Conservation (phyloP, 1,140 invertebrate genomes). For the Ectropis grisescens region DNA sequence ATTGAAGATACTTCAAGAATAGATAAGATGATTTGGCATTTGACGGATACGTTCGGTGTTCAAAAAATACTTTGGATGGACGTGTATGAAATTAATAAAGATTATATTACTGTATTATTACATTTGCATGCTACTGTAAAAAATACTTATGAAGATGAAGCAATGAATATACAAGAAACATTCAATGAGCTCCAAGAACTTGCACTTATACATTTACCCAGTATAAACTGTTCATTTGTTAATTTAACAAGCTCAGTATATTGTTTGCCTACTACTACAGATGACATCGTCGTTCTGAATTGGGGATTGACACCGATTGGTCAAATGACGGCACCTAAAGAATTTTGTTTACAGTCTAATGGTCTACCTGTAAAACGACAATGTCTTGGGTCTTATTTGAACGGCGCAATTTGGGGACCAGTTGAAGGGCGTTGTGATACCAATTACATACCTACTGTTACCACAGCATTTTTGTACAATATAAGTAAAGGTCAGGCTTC, state of each 20-base stretch:
- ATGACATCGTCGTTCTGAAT: constrained; percentile 28
- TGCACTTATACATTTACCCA: constrained; percentile 23
- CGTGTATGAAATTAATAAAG: constrained; percentile 26
- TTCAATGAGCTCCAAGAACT: constrained; percentile 19
- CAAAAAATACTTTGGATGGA: constrained; percentile 45
- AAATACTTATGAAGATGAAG: constrained; percentile 16
- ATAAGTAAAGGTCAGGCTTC: constrained; percentile 42
- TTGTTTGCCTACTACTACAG: constrained; percentile 46
- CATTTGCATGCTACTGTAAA: constrained; percentile 36
- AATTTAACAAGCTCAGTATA: constrained; percentile 52
- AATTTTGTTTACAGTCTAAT: constrained; percentile 66
- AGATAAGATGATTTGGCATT: constrained; percentile 16
- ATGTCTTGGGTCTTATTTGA: constrained; percentile 58
- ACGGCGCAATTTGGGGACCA: constrained; percentile 51
- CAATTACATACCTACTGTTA: constrained; percentile 43
- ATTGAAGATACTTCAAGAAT: constrained; percentile 17
- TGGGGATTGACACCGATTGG: constrained; percentile 59
- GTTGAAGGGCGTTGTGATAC: constrained; percentile 52
- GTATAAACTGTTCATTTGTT: constrained; percentile 35
- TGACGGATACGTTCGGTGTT: constrained; percentile 31
- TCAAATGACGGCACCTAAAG: constrained; percentile 49
- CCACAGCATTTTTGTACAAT: constrained; percentile 54
- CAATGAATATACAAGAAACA: constrained; percentile 21
- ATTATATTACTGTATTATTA: constrained; percentile 26
- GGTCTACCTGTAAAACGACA: constrained; percentile 58